These are phyloP conservation scores for Lophius americanus DNA, from an alignment of 2,797 vertebrate species.

Conservation along the genomic window DNA sequence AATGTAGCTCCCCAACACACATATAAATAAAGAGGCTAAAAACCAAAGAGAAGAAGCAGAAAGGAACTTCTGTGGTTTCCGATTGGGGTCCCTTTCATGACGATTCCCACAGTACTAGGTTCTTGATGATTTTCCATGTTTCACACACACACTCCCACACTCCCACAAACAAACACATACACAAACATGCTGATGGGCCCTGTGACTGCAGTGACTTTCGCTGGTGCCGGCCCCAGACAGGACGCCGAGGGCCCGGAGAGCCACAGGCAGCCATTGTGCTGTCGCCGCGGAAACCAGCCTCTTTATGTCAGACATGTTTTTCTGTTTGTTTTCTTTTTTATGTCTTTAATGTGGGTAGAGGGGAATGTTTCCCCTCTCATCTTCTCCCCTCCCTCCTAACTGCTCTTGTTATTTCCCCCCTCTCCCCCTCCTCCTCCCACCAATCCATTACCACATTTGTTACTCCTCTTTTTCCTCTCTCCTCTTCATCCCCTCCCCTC, in stretches of 20 bases:
- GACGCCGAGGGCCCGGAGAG: conserved; percentile 82
- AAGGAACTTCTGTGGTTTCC: conserved; percentile 82
- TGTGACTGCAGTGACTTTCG: conserved; percentile 87
- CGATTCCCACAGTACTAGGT: conserved; percentile 83
- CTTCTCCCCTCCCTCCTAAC: conserved; percentile 41
- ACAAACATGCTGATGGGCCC: conserved; percentile 67
- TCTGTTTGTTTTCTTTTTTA: conserved; percentile 90
- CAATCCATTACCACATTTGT: conserved; percentile 71
- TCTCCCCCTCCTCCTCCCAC: conserved; percentile 54
- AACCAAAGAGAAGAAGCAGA: conserved; percentile 81
- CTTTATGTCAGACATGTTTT: conserved; percentile 91
- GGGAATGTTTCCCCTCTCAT: conserved; percentile 82
- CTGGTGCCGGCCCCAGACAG: conserved; percentile 87
- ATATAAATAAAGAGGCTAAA: conserved; percentile 85
- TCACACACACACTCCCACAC: conserved; percentile 59
- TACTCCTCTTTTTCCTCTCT: conserved; percentile 55
- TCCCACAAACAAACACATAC: conserved; percentile 38
- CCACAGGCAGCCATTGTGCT: conserved; percentile 88
- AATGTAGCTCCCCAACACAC: conserved; percentile 72
- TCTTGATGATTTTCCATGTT: conserved; percentile 76
- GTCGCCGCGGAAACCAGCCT: conserved; percentile 89
- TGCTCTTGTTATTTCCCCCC: conserved; percentile 60
- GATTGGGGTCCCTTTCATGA: conserved; percentile 84
- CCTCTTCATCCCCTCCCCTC: conserved; percentile 28
- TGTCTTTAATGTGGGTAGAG: conserved; percentile 86